Evolutionary conservation across 2,888 invertebrate genomes (phyloP), one percentile per base, ranked within the genome.

Genomic region (Maniola hyperantus): DNA sequence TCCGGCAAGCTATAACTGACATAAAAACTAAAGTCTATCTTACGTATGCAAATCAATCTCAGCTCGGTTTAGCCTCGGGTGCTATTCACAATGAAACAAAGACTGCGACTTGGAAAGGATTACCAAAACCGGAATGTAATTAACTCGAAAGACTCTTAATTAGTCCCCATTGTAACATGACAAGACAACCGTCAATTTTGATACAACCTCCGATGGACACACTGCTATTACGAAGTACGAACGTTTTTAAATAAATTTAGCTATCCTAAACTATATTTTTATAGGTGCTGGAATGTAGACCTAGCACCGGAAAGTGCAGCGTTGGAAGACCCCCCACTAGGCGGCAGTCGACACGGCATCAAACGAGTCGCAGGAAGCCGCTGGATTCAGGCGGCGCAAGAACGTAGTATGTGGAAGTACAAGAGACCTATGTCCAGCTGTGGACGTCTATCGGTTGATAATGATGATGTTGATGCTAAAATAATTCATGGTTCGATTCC

Each of bases 141-240:
- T 91, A 90, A 85, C 83, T 79, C 72, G 71, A 81, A 79, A 83
- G 83, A 83, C 82, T 84, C 87, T 90, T 91, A 90, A 91, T 91
- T 91, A 91, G 89, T 89, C 86, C 81, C 87, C 83, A 89, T 91
- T 90, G 91, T 90, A 86, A 82, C 83, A 83, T 87, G 90, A 88
- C 90, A 89, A 83, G 85, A 78, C 80, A 85, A 81, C 87, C 84
- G 77, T 83, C 84, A 83, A 86, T 89, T 87, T 85, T 79, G 80
- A 83, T 82, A 75, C 79, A 77, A 76, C 84, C 81, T 80, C 74
- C 74, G 67, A 61, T 69, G 73, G 75, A 89, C 86, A 84, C 80
- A 89, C 85, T 5, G 87, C 10, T 20, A 0, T 6, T 18, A 2
- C 18, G 20, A n/a, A 0, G 0, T 11, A 55, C 70, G n/a, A 59